These are phyloP conservation scores for Mesaphorura yosii DNA, from an alignment of 1,140 invertebrate genomes.

Conservation along the genomic window DNA sequence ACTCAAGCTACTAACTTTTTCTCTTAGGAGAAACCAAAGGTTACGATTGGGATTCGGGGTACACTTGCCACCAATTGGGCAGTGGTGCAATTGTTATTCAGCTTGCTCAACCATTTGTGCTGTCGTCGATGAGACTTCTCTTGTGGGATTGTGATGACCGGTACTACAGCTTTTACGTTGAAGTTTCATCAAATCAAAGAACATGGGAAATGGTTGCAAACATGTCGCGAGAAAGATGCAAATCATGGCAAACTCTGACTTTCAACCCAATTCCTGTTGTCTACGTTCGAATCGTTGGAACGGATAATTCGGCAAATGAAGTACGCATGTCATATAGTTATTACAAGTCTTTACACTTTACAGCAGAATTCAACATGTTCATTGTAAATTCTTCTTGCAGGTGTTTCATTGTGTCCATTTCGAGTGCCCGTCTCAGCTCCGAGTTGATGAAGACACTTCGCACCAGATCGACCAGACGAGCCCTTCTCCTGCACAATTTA, in stretches of 20 bases:
- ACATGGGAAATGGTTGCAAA: constrained; percentile 58
- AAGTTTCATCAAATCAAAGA: constrained; percentile 81
- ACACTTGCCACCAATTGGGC: constrained; percentile 96
- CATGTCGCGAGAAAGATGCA: constrained; percentile 58
- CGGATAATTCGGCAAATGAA: constrained; percentile 93
- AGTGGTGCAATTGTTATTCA: constrained; percentile 89
- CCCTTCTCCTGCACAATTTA: neutral
- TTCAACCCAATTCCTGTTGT: constrained; percentile 76
- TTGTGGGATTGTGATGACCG: constrained; percentile 98
- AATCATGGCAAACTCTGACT: constrained; percentile 82
- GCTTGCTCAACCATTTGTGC: constrained; percentile 88
- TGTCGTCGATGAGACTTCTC: constrained; percentile 77
- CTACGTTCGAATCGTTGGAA: constrained; percentile 88
- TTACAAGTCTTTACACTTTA: too few relatives aligned
- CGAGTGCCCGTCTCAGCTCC: constrained; percentile 71
- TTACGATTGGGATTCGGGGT: constrained; percentile 98
- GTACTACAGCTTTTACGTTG: constrained; percentile 89
- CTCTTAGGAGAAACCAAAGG: constrained; percentile 60
- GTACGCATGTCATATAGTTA: too few relatives aligned
- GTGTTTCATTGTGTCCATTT: constrained; percentile 97
- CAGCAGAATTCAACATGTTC: too few relatives aligned
- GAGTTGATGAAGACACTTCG: constrained; percentile 33
- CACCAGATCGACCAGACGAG: too few relatives aligned
- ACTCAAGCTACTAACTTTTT: neutral
- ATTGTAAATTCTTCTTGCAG: constrained; percentile 40